A percentile compares a stretch with the other conserved stretches of the same genome.
phyloP scores from a whole-genome alignment of 2,113 vertebrate genomes.

The Etheostoma spectabile region DNA sequence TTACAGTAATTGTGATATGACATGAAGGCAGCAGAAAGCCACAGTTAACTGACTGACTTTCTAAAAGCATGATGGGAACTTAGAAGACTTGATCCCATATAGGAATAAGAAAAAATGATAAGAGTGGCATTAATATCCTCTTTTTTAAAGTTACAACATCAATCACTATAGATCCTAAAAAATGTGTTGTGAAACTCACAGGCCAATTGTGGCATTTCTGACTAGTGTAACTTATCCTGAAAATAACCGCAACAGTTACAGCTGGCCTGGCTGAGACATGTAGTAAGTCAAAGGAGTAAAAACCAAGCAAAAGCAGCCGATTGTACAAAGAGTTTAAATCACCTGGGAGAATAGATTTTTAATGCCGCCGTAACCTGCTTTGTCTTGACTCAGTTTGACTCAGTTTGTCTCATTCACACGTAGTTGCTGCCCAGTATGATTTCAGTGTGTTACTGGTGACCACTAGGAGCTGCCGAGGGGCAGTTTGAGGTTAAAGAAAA shows the following conservation, averaged over 20 bases:
- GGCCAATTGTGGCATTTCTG: not conserved
- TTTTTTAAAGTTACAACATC: too few species aligned
- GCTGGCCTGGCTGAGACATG: not conserved
- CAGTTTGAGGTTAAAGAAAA: conserved; percentile 56
- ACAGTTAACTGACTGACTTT: not conserved
- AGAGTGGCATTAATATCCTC: too few species aligned
- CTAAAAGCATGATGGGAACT: conserved; percentile 6
- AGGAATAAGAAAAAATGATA: too few species aligned
- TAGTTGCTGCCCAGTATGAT: not conserved
- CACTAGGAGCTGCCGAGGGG: conserved; percentile 22
- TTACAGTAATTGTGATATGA: not conserved
- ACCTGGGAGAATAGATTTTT: not conserved
- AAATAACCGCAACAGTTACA: not conserved
- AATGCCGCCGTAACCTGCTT: not conserved
- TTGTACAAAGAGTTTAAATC: not conserved
- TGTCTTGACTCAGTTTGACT: conserved; percentile 11
- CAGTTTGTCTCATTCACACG: conserved; percentile 10
- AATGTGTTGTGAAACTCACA: not conserved
- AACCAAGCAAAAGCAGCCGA: not conserved
- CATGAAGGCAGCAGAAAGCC: not conserved
- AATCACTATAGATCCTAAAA: not conserved
- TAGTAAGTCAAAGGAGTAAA: not conserved
- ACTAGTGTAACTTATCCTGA: not conserved
- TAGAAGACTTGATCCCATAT: not conserved
- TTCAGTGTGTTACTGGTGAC: conserved; percentile 24